Conservation (phyloP, 2,113 vertebrate genomes). For the Mobula hypostoma region DNA sequence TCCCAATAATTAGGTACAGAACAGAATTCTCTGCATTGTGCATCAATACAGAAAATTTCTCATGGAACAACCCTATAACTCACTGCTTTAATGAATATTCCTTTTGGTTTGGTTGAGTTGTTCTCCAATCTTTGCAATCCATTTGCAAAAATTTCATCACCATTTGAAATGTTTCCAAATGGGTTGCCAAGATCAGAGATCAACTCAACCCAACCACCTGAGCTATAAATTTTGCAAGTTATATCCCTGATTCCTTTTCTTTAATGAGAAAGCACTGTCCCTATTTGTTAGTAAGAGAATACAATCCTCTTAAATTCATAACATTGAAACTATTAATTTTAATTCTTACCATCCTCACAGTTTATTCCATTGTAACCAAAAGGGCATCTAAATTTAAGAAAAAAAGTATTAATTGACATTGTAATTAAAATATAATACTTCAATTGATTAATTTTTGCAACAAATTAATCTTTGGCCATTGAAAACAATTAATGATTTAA, state of each 20-base stretch:
- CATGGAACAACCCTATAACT: not conserved
- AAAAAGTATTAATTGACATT: not conserved
- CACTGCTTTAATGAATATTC: not conserved
- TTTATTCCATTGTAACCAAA: constrained; percentile 52
- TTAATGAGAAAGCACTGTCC: not conserved
- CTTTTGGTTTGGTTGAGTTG: too few species aligned
- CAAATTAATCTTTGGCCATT: not conserved
- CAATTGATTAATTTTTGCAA: not conserved
- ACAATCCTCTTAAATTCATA: not conserved
- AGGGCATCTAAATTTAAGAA: constrained; percentile 47
- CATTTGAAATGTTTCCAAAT: too few species aligned
- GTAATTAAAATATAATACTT: not conserved
- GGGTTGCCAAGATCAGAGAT: too few species aligned
- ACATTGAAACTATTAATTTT: not conserved
- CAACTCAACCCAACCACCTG: too few species aligned
- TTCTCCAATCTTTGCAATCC: too few species aligned
- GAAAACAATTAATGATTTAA: not conserved
- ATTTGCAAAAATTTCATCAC: too few species aligned
- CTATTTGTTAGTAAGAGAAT: not conserved
- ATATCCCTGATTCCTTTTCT: too few species aligned
- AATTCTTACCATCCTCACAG: constrained; percentile 53
- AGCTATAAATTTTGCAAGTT: too few species aligned
- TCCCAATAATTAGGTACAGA: not conserved
- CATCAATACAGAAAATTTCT: not conserved
- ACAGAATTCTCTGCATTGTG: not conserved